Evolutionary conservation across 2,797 vertebrate species (phyloP), one percentile per base, ranked within the genome.

Genomic region (Pangasius djambal): DNA sequence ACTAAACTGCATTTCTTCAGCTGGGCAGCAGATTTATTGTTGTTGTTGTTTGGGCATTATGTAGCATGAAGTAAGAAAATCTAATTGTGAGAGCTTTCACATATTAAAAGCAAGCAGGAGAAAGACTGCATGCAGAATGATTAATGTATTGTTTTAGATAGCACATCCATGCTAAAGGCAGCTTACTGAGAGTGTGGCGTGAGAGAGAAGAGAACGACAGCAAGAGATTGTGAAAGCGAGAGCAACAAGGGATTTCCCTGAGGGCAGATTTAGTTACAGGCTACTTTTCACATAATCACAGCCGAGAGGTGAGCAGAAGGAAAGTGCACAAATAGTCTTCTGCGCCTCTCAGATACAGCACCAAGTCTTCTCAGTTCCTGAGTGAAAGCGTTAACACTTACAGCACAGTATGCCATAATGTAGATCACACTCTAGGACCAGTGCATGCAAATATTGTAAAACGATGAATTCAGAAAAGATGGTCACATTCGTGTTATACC

Each of bases 221-320:
- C 69, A n/a, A 82, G 74, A 20, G 10, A 67, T 84, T 31, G 18
- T 20, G 85, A 88, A 86, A 34, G 48, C 6, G 31, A 70, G 81
- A 50, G 31, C 20, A 85, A 25, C 88, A 88, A 83, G 79, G 82
- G 86, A 87, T 31, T 57, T 83, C 59, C 70, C 82, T 50, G 7
- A 31, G 88, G 88, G 59, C 72, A 70, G 88, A 83, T 91, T 67
- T 9, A 78, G 88, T 91, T 92, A 83, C 88, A 22, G 79, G 50
- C 37, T 84, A 48, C 59, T 90, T 88, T 61, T 88, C 85, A 90
- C 52, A 4, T 67, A 52, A 88, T 81, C 78, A 84, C 81, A 40
- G 63, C 83, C 50, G 83, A 83, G 69, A 83, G 34, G 83, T 40
- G 83, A 86, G 69, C 77, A 78, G 57, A 78, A 59, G 4, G 84